Base-by-base conservation (phyloP, 2,797 vertebrate genomes). In the Botia almorhae region DNA sequence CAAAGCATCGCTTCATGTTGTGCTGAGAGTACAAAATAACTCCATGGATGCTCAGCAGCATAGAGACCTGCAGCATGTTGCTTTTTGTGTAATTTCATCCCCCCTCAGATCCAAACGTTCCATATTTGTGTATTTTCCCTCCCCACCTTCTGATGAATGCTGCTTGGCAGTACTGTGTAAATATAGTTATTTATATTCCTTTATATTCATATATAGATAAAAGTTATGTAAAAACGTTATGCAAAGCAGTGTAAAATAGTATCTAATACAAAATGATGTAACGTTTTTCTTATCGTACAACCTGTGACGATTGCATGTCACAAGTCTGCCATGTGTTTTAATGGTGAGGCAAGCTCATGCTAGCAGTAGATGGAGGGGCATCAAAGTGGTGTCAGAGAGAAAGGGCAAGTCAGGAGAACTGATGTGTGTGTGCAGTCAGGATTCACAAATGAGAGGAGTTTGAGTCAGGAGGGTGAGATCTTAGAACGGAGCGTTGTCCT, bases 401-500 rank as follows among this genome's bases (percentile, higher is more conserved):
- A 43, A 50, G 29, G 14, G 39, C 11, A 16, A 46, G 0, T 43
- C 17, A 75, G 78, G 43, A 77, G 36, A 82, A 81, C 77, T 63
- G 63, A 81, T 79, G 80, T 51, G 76, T 61, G 56, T 81, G 63
- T 81, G 78, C 67, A 81, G 29, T 58, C 75, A 83, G 85, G 73
- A 26, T 79, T 87, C 77, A 86, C 65, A 79, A 75, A 87, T 84
- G 87, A 85, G 83, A 87, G 87, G 89, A 87, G 79, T 91, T 90
- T 89, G 4, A 88, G 90, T 91, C 88, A 23, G 33, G 78, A 72
- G 53, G 4, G 43, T 0, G 2, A 8, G 29, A 86, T 76, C 86
- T 96, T 95, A 99, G 94, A 98, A 98, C 46, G 96, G 94, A 3
- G 92, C 78, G 51, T 94, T 95, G 84, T 97, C 96, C 74, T 96